These are phyloP conservation scores for Rhinatrema bivittatum DNA, from an alignment of 2,797 vertebrate genomes.

Conservation along the genomic window DNA sequence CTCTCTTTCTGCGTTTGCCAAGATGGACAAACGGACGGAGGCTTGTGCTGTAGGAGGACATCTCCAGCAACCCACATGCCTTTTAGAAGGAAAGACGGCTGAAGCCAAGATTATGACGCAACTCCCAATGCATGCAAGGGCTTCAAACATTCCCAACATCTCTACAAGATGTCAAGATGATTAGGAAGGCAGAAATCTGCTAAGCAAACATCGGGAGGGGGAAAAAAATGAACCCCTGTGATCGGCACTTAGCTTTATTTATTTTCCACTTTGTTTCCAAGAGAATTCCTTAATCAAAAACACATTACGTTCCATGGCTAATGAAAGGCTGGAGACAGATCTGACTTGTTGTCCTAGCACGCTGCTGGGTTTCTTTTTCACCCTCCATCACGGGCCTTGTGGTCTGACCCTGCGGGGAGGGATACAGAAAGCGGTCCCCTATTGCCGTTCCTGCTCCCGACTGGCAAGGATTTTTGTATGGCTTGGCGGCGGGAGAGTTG, in stretches of 20 bases:
- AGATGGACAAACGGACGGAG: too few relatives aligned
- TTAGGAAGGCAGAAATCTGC: constrained; percentile 13
- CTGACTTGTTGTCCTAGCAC: background rate
- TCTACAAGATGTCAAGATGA: constrained; percentile 9
- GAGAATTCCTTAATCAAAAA: background rate
- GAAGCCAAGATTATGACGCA: constrained; percentile 11
- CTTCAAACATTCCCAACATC: constrained; percentile 15
- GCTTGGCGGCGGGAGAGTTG: background rate
- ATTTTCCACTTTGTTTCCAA: constrained; percentile 1
- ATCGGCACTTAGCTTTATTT: constrained; percentile 12
- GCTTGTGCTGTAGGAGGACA: too few relatives aligned
- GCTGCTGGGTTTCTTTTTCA: background rate
- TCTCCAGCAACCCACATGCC: too few relatives aligned
- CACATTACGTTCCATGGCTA: background rate
- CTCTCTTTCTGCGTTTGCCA: too few relatives aligned
- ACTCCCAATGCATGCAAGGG: constrained; percentile 6
- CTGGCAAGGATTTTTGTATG: background rate
- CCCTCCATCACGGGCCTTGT: background rate
- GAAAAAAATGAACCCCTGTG: too few relatives aligned
- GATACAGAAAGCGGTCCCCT: background rate
- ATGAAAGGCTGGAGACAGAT: background rate
- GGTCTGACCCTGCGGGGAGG: background rate
- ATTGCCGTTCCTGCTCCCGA: background rate
- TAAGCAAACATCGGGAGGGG: constrained; percentile 14
- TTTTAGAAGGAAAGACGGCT: background rate